Percentiles rank a stretch among this genome's conserved stretches.
Evolutionary conservation across 2,888 invertebrate species (phyloP).

Genomic region (Papilio protenor): DNA sequence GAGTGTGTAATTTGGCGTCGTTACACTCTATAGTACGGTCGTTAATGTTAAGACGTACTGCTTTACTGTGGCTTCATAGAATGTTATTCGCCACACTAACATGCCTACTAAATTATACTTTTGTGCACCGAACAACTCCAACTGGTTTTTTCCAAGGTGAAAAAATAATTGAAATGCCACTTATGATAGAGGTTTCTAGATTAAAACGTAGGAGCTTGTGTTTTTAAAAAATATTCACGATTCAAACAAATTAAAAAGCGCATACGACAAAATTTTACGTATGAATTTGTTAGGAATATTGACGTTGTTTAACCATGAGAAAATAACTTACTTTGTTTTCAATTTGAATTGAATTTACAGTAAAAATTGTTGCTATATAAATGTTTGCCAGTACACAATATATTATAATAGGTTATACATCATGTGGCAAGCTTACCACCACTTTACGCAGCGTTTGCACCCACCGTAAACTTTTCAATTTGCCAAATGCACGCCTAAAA

Average conservation of each 20-base stretch:
- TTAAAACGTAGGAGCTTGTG: background rate
- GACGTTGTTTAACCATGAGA: too few relatives aligned
- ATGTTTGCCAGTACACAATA: background rate
- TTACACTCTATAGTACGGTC: slow-evolving; percentile 9
- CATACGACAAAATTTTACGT: background rate
- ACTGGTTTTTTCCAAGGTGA: slow-evolving; percentile 18
- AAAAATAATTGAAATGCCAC: slow-evolving; percentile 2
- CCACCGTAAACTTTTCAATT: slow-evolving; percentile 60
- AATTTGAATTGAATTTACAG: too few relatives aligned
- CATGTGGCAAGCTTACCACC: slow-evolving; percentile 15
- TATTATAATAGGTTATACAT: background rate
- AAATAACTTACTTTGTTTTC: background rate
- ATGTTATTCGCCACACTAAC: slow-evolving; percentile 13
- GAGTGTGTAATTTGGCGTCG: slow-evolving; percentile 34
- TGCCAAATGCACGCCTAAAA: slow-evolving; percentile 65
- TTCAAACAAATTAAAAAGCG: background rate
- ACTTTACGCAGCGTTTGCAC: slow-evolving; percentile 42
- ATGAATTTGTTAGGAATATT: slow-evolving; percentile 9
- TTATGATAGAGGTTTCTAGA: background rate
- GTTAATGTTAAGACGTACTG: slow-evolving; percentile 9
- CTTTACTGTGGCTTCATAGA: slow-evolving; percentile 11
- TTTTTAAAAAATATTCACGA: background rate
- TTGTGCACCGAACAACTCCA: slow-evolving; percentile 13
- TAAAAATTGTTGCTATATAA: background rate
- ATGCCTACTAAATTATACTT: slow-evolving; percentile 14